phyloP scores from a whole-genome alignment of 2,888 invertebrate genomes.

The Callosobruchus maculatus region DNA sequence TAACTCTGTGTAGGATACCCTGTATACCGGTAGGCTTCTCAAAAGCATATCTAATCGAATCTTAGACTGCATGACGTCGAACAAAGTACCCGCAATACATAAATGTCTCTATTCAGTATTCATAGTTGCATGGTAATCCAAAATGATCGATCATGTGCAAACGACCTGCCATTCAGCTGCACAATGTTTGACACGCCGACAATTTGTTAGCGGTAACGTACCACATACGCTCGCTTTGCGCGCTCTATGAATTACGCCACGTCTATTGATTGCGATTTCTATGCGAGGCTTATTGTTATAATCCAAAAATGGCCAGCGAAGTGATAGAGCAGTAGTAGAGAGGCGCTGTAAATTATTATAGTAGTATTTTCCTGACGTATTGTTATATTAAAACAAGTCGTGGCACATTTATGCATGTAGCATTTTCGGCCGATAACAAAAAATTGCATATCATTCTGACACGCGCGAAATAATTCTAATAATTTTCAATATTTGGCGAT shows the following conservation, averaged over 20 bases:
- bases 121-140: background rate
- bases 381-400: no score
- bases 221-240: background rate
- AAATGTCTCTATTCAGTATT: background rate
- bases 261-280: background rate
- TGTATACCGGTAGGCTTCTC: background rate
- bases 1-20: no score
- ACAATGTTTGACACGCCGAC: background rate
- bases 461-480: no score
- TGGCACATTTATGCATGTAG: no score
- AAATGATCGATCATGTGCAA: background rate
- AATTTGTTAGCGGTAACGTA: background rate
- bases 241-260: background rate
- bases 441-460: no score
- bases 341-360: background rate
- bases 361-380: no score
- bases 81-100: background rate
- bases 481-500: no score
- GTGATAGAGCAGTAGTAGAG: no score
- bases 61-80: background rate
- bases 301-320: background rate
- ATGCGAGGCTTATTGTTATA: background rate
- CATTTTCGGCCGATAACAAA: no score
- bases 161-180: background rate
- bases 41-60: background rate